Conservation (phyloP, 2,888 invertebrate species). For the Sepiola atlantica region DNA sequence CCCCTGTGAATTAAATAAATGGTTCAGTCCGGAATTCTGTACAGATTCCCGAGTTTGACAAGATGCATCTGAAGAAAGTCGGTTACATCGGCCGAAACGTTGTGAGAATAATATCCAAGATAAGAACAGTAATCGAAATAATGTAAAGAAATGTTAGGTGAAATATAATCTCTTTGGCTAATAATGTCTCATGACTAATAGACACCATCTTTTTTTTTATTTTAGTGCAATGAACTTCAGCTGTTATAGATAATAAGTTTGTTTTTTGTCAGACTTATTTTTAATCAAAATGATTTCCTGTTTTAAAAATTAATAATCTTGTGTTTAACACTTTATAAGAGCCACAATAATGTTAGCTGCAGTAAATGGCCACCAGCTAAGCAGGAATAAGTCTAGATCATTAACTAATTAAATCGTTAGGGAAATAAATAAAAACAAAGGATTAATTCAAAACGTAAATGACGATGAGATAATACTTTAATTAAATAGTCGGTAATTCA, state of each 20-base stretch:
- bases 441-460: background rate
- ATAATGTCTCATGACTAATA: background rate
- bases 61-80: no score
- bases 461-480: background rate
- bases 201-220: background rate
- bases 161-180: no score
- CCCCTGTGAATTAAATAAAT: no score
- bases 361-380: background rate
- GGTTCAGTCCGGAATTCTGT: no score
- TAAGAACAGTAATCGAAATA: no score
- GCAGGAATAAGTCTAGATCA: background rate
- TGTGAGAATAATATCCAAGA: no score
- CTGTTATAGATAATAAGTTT: no score
- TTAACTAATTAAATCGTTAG: background rate
- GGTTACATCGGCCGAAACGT: no score
- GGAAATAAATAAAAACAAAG: background rate
- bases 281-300: background rate
- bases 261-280: background rate
- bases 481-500: background rate
- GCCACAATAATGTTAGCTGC: background rate
- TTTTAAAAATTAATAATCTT: background rate
- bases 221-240: no score
- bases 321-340: background rate
- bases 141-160: no score
- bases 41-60: no score